phyloP scores from a whole-genome alignment of 2,888 invertebrate species.

The Dryobotodes eremita region DNA sequence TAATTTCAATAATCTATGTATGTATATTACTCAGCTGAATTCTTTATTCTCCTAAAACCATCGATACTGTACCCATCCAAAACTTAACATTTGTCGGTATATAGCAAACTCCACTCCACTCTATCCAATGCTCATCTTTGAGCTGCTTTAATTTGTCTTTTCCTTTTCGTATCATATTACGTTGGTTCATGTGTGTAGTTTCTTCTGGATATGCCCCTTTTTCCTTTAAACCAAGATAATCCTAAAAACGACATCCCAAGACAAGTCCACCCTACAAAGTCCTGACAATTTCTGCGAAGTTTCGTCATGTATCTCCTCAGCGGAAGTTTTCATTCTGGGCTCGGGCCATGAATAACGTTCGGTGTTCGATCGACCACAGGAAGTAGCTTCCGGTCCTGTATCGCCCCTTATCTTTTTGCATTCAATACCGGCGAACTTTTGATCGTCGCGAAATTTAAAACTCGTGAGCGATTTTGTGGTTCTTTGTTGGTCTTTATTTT shows the following conservation, averaged over 20 bases:
- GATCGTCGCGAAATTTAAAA: slow-evolving; percentile 76
- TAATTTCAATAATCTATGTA: too few relatives aligned
- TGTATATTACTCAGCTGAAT: background rate
- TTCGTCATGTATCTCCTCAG: slow-evolving; percentile 68
- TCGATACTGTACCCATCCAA: too few relatives aligned
- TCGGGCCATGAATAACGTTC: slow-evolving; percentile 78
- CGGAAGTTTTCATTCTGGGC: slow-evolving; percentile 79
- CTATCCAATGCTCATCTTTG: too few relatives aligned
- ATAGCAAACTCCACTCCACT: too few relatives aligned
- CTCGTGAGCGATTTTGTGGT: slow-evolving; percentile 65
- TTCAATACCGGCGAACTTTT: slow-evolving; percentile 72
- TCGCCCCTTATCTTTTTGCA: slow-evolving; percentile 75
- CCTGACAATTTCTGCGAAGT: slow-evolving; percentile 75
- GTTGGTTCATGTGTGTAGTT: too few relatives aligned
- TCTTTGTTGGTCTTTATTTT: slow-evolving; percentile 23
- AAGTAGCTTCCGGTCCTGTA: slow-evolving; percentile 75
- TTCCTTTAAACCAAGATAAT: background rate
- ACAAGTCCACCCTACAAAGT: slow-evolving; percentile 54
- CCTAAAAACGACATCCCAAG: background rate
- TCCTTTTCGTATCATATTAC: too few relatives aligned
- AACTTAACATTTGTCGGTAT: too few relatives aligned
- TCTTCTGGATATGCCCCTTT: too few relatives aligned
- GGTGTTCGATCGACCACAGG: slow-evolving; percentile 74
- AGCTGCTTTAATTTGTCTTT: too few relatives aligned
- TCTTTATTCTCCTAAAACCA: background rate